These are phyloP conservation scores for Biston stratarius DNA, from an alignment of 2,888 invertebrate species.

Conservation along the genomic window DNA sequence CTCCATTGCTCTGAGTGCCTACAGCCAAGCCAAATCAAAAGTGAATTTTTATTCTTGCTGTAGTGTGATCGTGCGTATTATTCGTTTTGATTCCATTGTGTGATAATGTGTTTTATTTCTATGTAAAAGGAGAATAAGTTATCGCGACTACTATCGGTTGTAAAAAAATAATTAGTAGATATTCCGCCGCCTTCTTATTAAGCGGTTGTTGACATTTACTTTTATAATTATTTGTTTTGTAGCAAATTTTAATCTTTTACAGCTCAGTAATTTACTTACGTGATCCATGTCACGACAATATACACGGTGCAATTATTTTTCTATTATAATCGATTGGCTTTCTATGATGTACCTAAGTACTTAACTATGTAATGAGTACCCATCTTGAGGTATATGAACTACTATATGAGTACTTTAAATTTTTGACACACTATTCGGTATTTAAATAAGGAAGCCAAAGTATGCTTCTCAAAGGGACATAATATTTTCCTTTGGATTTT, in stretches of 20 bases:
- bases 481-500: background rate
- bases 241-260: constrained; percentile 19
- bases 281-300: background rate
- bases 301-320: background rate
- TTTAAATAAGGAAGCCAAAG: background rate
- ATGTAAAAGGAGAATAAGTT: background rate
- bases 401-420: background rate
- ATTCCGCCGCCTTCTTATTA: constrained; percentile 44
- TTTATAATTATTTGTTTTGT: constrained; percentile 51
- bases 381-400: background rate
- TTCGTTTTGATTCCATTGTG: background rate
- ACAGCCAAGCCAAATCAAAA: constrained; percentile 11
- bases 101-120: background rate
- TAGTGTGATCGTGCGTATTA: background rate
- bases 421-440: background rate
- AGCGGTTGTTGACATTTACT: constrained; percentile 63
- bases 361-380: background rate
- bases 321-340: constrained; percentile 7
- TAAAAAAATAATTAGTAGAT: constrained; percentile 51
- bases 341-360: background rate
- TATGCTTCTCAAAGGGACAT: background rate
- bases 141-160: constrained; percentile 10
- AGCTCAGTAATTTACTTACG: background rate
- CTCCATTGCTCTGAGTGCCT: constrained; percentile 28
- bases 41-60: constrained; percentile 10